Evolutionary conservation across 35 echinoderm and acorn worm genomes (phyloP).

Genomic region (Acanthaster planci): DNA sequence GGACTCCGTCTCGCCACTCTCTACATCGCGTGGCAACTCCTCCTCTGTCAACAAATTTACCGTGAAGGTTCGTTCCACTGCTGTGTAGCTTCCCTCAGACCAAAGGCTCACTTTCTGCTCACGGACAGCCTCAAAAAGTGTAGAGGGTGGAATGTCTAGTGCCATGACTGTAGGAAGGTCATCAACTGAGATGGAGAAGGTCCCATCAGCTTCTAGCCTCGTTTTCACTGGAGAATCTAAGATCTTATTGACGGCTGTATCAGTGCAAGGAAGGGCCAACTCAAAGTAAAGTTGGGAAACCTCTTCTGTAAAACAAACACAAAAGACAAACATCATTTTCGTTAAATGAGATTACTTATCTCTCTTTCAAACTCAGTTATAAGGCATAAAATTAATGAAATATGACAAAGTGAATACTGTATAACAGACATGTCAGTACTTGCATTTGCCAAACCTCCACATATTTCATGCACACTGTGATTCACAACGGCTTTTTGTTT

Average conservation of each 20-base stretch:
- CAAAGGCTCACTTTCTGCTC: conserved; percentile 68
- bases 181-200: conserved; percentile 56
- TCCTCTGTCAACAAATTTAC: conserved; percentile 16
- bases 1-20: neutral
- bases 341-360: neutral
- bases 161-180: conserved; percentile 45
- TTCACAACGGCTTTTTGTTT: too few relatives aligned
- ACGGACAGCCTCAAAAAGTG: conserved; percentile 55
- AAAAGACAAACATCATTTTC: conserved; percentile 16
- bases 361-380: neutral
- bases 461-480: too few relatives aligned
- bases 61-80: neutral
- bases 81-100: conserved; percentile 31
- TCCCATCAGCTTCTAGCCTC: conserved; percentile 71
- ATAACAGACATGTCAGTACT: neutral
- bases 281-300: conserved; percentile 44
- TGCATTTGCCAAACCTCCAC: neutral
- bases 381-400: neutral
- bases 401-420: neutral
- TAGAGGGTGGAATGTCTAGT: conserved; percentile 59
- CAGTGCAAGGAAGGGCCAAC: conserved; percentile 50
- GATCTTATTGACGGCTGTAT: conserved; percentile 59
- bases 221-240: conserved; percentile 22
- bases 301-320: conserved; percentile 23
- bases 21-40: neutral